A percentile compares a stretch with the other conserved stretches of the same genome.
Conservation (phyloP, 2,797 vertebrate species). For the Pogonophryne albipinna region DNA sequence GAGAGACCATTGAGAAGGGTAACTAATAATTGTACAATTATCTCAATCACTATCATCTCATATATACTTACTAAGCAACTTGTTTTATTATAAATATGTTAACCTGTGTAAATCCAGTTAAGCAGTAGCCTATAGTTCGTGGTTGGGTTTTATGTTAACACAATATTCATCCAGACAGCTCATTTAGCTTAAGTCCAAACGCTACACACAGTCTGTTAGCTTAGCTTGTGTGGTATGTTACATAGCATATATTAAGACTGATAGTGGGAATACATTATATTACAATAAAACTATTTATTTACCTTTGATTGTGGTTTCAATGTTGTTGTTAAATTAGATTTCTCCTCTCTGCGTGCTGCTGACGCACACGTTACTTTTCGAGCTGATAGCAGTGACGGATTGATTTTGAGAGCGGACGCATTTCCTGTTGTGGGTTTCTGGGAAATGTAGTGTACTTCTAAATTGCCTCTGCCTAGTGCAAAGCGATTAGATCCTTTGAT, state of each 20-base stretch:
- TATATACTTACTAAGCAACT: neutral
- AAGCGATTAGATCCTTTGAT: neutral
- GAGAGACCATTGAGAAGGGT: neutral
- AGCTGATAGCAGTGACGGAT: slow-evolving; percentile 18
- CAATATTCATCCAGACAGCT: neutral
- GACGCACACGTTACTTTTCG: slow-evolving; percentile 19
- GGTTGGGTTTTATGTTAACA: too few relatives aligned
- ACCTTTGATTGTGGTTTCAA: slow-evolving; percentile 34
- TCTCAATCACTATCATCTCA: too few relatives aligned
- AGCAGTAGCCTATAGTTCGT: neutral
- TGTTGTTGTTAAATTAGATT: neutral
- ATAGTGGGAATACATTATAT: fast-evolving
- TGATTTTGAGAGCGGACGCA: slow-evolving; percentile 16
- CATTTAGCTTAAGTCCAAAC: neutral
- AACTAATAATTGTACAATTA: neutral
- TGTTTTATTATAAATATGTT: neutral
- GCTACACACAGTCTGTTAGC: slow-evolving; percentile 3
- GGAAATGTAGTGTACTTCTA: slow-evolving; percentile 63
- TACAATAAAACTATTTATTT: neutral
- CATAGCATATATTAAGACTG: neutral
- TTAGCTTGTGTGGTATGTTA: neutral
- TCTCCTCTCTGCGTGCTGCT: neutral
- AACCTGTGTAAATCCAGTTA: neutral
- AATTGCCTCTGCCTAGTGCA: neutral
- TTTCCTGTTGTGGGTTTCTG: slow-evolving; percentile 28